A percentile compares a stretch with the other conserved stretches of the same genome.
These are phyloP conservation scores for Poeciliopsis turneri DNA, from an alignment of 2,797 vertebrate species.

Conservation along the genomic window DNA sequence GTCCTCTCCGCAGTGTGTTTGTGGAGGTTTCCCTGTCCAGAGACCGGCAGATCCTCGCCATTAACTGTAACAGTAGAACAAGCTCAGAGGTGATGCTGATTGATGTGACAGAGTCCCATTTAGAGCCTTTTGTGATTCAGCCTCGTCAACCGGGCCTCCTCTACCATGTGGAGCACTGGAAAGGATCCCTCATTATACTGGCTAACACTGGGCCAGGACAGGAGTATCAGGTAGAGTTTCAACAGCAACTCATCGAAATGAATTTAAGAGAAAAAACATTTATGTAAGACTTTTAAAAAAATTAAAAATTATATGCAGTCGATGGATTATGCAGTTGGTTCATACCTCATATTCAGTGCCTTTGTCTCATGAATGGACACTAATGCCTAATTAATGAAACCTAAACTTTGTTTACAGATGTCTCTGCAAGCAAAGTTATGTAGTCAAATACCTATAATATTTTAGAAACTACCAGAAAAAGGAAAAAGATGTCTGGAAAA, in stretches of 20 bases:
- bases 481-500: background rate
- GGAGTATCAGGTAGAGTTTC: conserved; percentile 89
- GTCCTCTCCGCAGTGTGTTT: conserved; percentile 84
- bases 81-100: conserved; percentile 89
- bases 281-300: background rate
- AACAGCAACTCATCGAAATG: background rate
- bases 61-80: conserved; percentile 93
- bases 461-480: background rate
- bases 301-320: background rate
- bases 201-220: conserved; percentile 86
- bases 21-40: conserved; percentile 90
- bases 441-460: too few relatives aligned
- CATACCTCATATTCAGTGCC: background rate
- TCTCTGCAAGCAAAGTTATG: too few relatives aligned
- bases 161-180: conserved; percentile 92
- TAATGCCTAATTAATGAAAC: background rate
- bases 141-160: conserved; percentile 83
- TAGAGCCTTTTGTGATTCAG: conserved; percentile 86
- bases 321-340: background rate
- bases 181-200: conserved; percentile 85
- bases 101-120: conserved; percentile 62
- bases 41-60: conserved; percentile 86
- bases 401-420: too few relatives aligned
- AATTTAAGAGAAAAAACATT: background rate
- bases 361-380: background rate